Conservation (phyloP, 2,797 vertebrate species). For the Adrianichthys oophorus region DNA sequence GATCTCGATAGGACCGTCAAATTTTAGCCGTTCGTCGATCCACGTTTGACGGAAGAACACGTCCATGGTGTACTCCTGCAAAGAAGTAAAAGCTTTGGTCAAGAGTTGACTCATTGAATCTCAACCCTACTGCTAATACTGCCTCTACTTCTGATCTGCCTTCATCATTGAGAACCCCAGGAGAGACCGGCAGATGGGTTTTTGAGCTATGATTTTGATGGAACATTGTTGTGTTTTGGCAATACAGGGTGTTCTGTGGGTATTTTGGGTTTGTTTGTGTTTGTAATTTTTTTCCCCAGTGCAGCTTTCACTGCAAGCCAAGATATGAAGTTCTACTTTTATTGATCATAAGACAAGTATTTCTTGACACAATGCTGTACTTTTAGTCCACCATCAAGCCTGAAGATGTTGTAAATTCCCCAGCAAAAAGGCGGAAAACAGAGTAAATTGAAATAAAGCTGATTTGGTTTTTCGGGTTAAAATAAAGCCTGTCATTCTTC, state of each 20-base stretch:
- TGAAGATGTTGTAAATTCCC: background rate
- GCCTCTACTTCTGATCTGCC: constrained; percentile 38
- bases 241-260: background rate
- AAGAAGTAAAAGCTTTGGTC: constrained; percentile 22
- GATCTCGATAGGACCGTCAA: constrained; percentile 84
- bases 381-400: background rate
- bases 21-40: constrained; percentile 82
- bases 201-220: constrained; percentile 54
- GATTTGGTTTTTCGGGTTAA: constrained; percentile 12
- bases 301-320: constrained; percentile 6
- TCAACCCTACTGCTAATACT: constrained; percentile 27
- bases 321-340: constrained; percentile 1
- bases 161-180: constrained; percentile 65
- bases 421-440: background rate
- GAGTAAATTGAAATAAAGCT: background rate
- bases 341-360: background rate
- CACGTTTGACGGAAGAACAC: constrained; percentile 86
- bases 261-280: too few relatives aligned
- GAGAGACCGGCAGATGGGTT: constrained; percentile 65
- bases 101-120: constrained; percentile 36
- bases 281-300: background rate
- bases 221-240: constrained; percentile 49
- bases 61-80: constrained; percentile 86
- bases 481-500: constrained; percentile 6
- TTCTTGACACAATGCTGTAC: background rate